Base-by-base conservation (phyloP, 2,113 vertebrate genomes). In the Phylloscopus trochiloides region DNA sequence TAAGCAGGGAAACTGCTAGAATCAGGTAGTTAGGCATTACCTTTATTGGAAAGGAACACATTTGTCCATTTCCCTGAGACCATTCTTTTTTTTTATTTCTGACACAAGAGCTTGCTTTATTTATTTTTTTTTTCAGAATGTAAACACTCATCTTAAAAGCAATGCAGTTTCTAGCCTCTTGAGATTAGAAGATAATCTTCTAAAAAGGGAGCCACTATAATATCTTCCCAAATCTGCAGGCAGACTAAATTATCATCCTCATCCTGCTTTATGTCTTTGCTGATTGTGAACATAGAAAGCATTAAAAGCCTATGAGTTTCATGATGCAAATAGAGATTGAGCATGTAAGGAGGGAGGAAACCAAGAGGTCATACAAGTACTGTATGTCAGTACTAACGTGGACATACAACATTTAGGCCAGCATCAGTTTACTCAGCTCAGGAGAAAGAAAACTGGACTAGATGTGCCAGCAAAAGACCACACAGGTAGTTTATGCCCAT, bases 171-270 rank as follows among this genome's bases (percentile, higher is more conserved):
- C 29, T 31, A 86, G 55, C 42, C 38, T 42, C 71, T 88, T 72
- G 54, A 82, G 74, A 79, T 95, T 75, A 91, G 32, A 68, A 79
- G 31, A 85, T 93, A 73, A 92, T 92, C 66, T 77, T 92, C 76
- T 86, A 80, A 78, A 87, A 92, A 76, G 40, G 34, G 42, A 91
- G 10, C 22, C 14, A 25, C 38, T 76, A 11, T 87, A 90, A 62
- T 70, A 70, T 92, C 67, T 88, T 87, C 57, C 58, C 36, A 87
- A 63, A 90, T 88, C 85, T 92, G 62, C 58, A 85, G 40, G 29
- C 73, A 79, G 70, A 57, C n/a, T 71, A 54, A 74, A 72, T 92
- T 86, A 73, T 79, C 29, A 68, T 65, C 47, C 66, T 57, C 48
- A 36, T 61, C 52, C 92, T 91, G 71, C 67, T 83, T 83, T 83